Evolutionary conservation across 1,140 invertebrate species (phyloP).

Genomic region (Anastrepha obliqua): DNA sequence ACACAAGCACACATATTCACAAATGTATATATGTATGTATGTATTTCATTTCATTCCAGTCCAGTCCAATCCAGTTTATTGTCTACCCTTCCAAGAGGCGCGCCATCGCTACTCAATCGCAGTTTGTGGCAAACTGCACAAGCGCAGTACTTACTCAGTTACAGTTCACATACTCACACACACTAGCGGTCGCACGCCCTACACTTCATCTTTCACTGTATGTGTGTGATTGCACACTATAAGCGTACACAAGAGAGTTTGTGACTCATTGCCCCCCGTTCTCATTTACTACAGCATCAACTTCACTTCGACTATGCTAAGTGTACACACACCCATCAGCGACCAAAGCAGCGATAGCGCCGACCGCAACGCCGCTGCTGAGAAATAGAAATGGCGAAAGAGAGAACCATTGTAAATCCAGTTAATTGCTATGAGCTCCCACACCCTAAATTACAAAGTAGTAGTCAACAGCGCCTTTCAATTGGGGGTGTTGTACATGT

Average conservation of each 20-base stretch:
- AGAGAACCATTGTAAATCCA: neutral
- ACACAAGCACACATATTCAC: neutral
- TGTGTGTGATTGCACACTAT: neutral
- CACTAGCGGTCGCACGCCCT: neutral
- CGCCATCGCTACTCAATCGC: conserved; percentile 35
- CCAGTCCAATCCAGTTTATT: conserved; percentile 31
- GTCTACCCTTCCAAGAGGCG: conserved; percentile 31
- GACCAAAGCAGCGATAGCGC: too few relatives aligned
- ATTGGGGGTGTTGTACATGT: conserved; percentile 14
- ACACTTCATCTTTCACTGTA: neutral
- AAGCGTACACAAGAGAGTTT: neutral
- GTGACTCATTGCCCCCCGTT: conserved; percentile 6
- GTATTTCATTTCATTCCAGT: conserved; percentile 25
- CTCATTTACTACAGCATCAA: conserved; percentile 4
- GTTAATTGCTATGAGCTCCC: conserved; percentile 11
- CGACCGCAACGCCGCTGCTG: neutral
- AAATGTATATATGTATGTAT: neutral
- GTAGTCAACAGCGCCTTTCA: neutral
- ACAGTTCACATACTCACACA: neutral
- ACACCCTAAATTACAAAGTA: conserved; percentile 14
- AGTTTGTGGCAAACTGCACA: conserved; percentile 47
- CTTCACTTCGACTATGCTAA: neutral
- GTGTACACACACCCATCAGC: neutral
- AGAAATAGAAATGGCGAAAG: neutral
- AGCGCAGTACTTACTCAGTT: neutral